phyloP scores from a whole-genome alignment of 1,140 invertebrate species.

The Ctenoplectra terminalis region DNA sequence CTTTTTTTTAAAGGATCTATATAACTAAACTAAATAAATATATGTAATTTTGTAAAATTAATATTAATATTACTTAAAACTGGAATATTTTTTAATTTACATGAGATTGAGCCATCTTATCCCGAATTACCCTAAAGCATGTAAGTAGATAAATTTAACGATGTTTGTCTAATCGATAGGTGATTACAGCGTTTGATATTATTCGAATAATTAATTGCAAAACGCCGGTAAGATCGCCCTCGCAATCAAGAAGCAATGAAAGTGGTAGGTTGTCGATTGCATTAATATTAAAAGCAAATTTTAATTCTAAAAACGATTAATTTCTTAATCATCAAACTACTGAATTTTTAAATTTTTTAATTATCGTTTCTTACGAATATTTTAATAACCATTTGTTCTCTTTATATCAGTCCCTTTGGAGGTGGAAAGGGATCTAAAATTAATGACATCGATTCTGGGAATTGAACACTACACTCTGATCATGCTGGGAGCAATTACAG shows the following conservation, averaged over 20 bases:
- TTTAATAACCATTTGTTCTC: not conserved
- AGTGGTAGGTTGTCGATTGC: constrained; percentile 38
- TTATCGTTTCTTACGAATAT: not conserved
- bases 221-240: constrained; percentile 51
- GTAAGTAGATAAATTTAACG: not conserved
- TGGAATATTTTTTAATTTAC: no score
- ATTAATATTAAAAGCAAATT: no score
- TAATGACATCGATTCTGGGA: constrained; percentile 80
- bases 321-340: no score
- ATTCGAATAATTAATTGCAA: constrained; percentile 75
- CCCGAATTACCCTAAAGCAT: no score
- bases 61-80: no score
- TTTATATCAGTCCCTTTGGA: constrained; percentile 69
- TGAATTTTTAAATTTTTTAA: no score
- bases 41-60: no score
- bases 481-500: constrained; percentile 78
- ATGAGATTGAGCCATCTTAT: no score
- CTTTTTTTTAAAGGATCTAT: no score
- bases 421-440: constrained; percentile 78
- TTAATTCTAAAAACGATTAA: no score
- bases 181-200: constrained; percentile 76
- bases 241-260: constrained; percentile 36
- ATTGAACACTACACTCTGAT: constrained; percentile 81
- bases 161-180: constrained; percentile 56
- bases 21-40: no score